These are phyloP conservation scores for Heliconius sara DNA, from an alignment of 2,888 invertebrate genomes.

Conservation along the genomic window DNA sequence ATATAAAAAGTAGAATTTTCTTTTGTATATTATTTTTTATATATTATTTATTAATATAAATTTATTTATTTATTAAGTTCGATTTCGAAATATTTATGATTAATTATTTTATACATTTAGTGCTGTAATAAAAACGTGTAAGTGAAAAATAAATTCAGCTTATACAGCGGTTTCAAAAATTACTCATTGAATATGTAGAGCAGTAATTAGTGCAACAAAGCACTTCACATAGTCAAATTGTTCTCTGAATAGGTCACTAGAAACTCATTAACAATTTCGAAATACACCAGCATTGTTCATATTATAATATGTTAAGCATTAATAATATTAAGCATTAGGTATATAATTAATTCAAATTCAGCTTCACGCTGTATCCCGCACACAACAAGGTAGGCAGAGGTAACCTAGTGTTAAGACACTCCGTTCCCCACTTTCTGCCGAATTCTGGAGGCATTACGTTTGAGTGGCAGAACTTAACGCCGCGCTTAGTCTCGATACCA, in stretches of 20 bases:
- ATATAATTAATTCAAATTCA: no score
- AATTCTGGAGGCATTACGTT: no score
- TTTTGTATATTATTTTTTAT: no score
- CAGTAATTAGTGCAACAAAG: constrained; percentile 24
- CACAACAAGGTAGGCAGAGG: no score
- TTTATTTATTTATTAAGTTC: background rate
- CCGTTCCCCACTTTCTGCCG: no score
- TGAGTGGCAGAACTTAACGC: no score
- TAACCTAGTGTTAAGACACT: no score
- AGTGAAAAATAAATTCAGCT: constrained; percentile 7
- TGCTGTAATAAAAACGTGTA: background rate
- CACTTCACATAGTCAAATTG: constrained; percentile 29
- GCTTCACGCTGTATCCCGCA: no score
- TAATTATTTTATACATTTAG: background rate
- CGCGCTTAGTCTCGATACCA: no score
- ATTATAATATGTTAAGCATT: background rate
- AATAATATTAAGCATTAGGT: background rate
- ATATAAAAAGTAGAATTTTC: background rate
- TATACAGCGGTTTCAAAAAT: constrained; percentile 21
- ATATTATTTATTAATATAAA: no score
- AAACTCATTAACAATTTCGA: constrained; percentile 19
- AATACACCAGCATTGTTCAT: background rate
- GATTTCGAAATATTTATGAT: background rate
- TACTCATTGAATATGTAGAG: constrained; percentile 28
- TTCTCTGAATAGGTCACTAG: constrained; percentile 20